Base-by-base conservation (phyloP, 1,140 invertebrate species). In the Telenomus remus region DNA sequence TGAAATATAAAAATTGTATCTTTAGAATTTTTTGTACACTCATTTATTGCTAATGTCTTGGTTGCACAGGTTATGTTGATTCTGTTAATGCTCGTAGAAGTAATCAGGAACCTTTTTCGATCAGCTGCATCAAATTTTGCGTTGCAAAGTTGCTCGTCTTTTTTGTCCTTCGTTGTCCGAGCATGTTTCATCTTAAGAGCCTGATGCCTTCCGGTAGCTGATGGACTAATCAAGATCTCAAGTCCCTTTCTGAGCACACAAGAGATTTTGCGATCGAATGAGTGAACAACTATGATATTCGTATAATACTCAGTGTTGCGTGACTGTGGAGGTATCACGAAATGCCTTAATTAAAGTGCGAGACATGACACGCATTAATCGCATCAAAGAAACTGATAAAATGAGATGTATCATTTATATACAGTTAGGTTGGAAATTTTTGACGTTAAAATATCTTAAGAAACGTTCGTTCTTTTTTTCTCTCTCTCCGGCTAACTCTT, bases 211-310 rank as follows among this genome's bases (percentile, higher is more conserved):
- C 81, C 86, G 81, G 86, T 87, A 87, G 86, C 85, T 81, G 85
- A 87, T 86, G 82, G 80, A 82, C 83, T 86, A 87, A 87, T 87
- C 84, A 82, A 85, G 83, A 84, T 80, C 80, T 79, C 76, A 83
- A 73, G 79, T 81, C 81, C 80, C 80, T 80, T 80, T 79, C 80
- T 79, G 61, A 78, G 78, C 79, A 83, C 77, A 81, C 82, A 84
- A 79, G 82, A 64, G 70, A 74, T 81, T 82, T 82, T 80, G 79
- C 71, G 63, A 79, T 71, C 66, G 66, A 79, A 70, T 64, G 80
- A 68, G 54, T 46, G 70, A 70, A 68, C 72, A 80, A 74, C 68
- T 61, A 75, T 76, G 80, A 84, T 81, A 80, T 79, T 65, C 70
- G 78, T 73, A 80, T 82, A 80, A 78, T 81, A 75, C 71, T 65